Evolutionary conservation across 1,140 invertebrate genomes (phyloP).

Genomic region (Oncopodura yosiiana): DNA sequence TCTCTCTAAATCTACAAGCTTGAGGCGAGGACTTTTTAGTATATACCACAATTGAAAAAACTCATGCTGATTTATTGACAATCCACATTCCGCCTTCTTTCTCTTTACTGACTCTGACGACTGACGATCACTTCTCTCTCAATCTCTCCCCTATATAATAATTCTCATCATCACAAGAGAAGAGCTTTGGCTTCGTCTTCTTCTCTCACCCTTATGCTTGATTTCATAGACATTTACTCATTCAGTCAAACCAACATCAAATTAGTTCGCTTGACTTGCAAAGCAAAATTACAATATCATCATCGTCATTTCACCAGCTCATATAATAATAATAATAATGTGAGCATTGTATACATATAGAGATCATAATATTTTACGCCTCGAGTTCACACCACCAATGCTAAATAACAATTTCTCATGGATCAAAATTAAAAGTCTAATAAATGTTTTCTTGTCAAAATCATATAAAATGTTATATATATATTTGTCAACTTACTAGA

Average conservation of each 20-base stretch:
- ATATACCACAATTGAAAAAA: neutral
- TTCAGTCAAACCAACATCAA: neutral
- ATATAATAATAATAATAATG: constrained; percentile 10
- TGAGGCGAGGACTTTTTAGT: neutral
- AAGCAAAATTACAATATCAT: constrained; percentile 11
- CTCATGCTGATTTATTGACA: constrained; percentile 28
- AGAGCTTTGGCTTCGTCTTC: neutral
- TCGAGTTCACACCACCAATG: too few relatives aligned
- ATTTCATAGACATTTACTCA: neutral
- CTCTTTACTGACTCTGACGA: too few relatives aligned
- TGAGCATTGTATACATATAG: too few relatives aligned
- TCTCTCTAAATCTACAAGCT: too few relatives aligned
- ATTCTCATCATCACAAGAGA: neutral
- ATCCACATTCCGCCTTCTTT: constrained; percentile 17
- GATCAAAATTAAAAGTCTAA: neutral
- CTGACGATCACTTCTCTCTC: too few relatives aligned
- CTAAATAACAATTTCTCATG: neutral
- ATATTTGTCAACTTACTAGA: too few relatives aligned
- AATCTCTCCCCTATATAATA: neutral
- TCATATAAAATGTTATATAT: neutral
- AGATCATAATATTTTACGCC: neutral
- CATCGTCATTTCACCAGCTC: constrained; percentile 14
- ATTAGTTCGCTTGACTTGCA: neutral
- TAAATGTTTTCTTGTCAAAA: neutral
- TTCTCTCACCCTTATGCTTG: neutral